Evolutionary conservation across 1,140 invertebrate genomes (phyloP).

Genomic region (Pseudoatta argentina): DNA sequence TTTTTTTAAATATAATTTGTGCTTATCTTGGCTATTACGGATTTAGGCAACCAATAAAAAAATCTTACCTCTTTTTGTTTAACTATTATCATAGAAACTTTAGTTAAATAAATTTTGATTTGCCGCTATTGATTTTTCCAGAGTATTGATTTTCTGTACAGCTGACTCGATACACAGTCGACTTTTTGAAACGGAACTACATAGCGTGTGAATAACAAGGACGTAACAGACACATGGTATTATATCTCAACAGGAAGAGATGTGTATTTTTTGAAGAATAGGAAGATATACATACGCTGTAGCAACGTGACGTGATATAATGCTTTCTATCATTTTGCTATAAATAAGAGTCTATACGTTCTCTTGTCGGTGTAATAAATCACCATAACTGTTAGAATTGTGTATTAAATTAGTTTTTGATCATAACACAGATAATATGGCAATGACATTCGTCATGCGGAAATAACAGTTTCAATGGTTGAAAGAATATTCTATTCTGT

Average conservation of each 20-base stretch:
- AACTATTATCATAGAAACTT: no score
- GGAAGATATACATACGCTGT: not conserved
- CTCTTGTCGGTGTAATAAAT: not conserved
- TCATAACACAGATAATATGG: not conserved
- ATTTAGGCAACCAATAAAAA: no score
- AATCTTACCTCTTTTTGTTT: no score
- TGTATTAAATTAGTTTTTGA: not conserved
- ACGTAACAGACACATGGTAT: not conserved
- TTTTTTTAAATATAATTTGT: no score
- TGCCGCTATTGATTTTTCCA: not conserved
- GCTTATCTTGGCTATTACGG: no score
- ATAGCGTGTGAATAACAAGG: slow-evolving; percentile 11
- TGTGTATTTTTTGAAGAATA: not conserved
- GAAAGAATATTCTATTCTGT: not conserved
- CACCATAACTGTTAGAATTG: not conserved
- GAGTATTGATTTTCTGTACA: slow-evolving; percentile 15
- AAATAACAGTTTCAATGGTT: not conserved
- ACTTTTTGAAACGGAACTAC: slow-evolving; percentile 8
- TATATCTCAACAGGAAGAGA: not conserved
- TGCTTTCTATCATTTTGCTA: not conserved
- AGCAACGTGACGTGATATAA: not conserved
- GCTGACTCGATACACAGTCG: not conserved
- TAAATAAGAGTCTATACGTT: not conserved
- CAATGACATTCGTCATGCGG: not conserved
- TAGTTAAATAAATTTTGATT: not conserved